Conservation (phyloP, 1,140 invertebrate species). For the Megalopta genalis region DNA sequence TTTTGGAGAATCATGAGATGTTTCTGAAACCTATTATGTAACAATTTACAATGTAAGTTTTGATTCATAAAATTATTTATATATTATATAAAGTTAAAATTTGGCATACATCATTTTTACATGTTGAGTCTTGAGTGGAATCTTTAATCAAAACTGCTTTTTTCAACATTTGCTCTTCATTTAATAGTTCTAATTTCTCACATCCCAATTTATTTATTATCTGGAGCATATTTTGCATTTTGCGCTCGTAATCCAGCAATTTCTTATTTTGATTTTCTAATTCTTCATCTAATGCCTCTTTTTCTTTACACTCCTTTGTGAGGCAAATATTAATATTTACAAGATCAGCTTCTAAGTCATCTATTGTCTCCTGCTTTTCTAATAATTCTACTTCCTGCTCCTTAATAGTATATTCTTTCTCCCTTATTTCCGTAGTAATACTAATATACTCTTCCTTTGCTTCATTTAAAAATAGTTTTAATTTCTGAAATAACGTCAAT, state of each 20-base stretch:
- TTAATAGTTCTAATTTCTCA: constrained; percentile 33
- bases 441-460: constrained; percentile 74
- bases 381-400: constrained; percentile 56
- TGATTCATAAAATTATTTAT: not conserved
- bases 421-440: constrained; percentile 55
- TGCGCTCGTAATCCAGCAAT: constrained; percentile 54
- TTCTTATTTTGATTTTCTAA: constrained; percentile 63
- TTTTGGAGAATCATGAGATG: not conserved
- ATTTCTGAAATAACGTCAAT: constrained; percentile 61
- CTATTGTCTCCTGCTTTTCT: constrained; percentile 64
- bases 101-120: constrained; percentile 7
- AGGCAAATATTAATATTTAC: constrained; percentile 63
- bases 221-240: constrained; percentile 40
- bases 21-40: not conserved
- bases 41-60: not conserved
- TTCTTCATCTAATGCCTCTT: constrained; percentile 68
- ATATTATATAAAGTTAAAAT: not conserved
- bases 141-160: not conserved
- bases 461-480: constrained; percentile 73
- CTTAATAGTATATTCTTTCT: constrained; percentile 59
- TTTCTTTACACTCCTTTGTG: constrained; percentile 60
- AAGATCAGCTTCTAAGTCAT: constrained; percentile 70
- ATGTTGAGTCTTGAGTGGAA: not conserved
- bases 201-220: constrained; percentile 44
- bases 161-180: constrained; percentile 18